phyloP scores from a whole-genome alignment of 2,113 vertebrate genomes.

The Pristiophorus japonicus region DNA sequence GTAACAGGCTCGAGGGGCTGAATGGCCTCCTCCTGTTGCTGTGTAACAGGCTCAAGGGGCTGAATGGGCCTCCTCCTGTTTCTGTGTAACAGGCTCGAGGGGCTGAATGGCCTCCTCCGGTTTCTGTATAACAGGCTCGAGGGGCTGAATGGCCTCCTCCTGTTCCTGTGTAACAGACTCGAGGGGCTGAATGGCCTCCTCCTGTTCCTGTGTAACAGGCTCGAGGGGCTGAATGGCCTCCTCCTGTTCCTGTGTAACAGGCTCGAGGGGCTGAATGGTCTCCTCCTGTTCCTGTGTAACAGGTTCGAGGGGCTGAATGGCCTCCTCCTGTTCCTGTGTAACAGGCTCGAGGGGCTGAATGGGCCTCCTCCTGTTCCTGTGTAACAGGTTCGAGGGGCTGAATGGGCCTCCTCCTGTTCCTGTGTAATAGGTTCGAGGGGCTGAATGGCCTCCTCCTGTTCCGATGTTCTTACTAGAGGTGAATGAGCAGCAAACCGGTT shows the following conservation, averaged over 20 bases:
- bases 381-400: not conserved
- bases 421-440: too few relatives aligned
- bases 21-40: not conserved
- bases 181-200: not conserved
- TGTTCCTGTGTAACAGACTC: not conserved
- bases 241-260: not conserved
- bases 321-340: not conserved
- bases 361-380: not conserved
- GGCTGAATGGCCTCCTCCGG: not conserved
- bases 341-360: not conserved
- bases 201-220: not conserved
- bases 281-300: not conserved
- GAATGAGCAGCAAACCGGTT: too few relatives aligned
- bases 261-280: not conserved
- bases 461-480: too few relatives aligned
- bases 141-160: not conserved
- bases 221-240: not conserved
- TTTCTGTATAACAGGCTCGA: not conserved
- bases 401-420: not conserved
- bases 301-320: not conserved
- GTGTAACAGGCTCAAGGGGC: not conserved
- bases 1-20: not conserved
- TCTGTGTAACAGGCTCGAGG: not conserved
- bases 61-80: not conserved
- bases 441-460: too few relatives aligned